Conservation (phyloP, 2,888 invertebrate species). For the Acanthopleura granulata region DNA sequence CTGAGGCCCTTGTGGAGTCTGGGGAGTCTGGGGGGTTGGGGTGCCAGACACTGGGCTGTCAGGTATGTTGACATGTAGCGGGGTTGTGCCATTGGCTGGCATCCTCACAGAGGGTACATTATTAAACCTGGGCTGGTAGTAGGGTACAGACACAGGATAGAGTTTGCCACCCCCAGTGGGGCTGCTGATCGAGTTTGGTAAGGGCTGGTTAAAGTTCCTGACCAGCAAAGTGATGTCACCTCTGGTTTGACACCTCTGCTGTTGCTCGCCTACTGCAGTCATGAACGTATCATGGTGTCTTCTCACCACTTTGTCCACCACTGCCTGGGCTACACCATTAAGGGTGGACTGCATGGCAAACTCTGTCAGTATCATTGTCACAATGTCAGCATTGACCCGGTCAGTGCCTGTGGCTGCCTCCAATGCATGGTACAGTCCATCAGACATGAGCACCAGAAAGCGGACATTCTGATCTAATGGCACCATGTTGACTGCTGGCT, state of each 20-base stretch:
- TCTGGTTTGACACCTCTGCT: slow-evolving; percentile 73
- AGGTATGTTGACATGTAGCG: slow-evolving; percentile 14
- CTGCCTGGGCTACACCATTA: slow-evolving; percentile 86
- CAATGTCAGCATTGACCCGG: slow-evolving; percentile 74
- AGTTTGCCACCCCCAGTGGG: slow-evolving; percentile 49
- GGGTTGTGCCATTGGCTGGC: not conserved
- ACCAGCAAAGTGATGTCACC: slow-evolving; percentile 89
- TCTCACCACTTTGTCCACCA: slow-evolving; percentile 86
- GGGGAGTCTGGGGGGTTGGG: slow-evolving; percentile 20
- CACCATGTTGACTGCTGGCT: slow-evolving; percentile 84
- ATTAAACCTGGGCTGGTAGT: not conserved
- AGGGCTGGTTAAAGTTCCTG: slow-evolving; percentile 85
- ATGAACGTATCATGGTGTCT: slow-evolving; percentile 85
- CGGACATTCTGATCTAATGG: slow-evolving; percentile 82
- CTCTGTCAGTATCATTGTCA: slow-evolving; percentile 63
- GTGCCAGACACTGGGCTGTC: slow-evolving; percentile 27
- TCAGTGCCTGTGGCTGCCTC: slow-evolving; percentile 84
- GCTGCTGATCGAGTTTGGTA: slow-evolving; percentile 76
- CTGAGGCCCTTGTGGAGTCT: slow-evolving; percentile 9
- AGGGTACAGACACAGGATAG: slow-evolving; percentile 17
- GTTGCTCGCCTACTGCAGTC: slow-evolving; percentile 61
- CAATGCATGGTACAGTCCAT: slow-evolving; percentile 86
- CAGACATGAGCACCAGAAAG: slow-evolving; percentile 87
- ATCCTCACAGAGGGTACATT: slow-evolving; percentile 13
- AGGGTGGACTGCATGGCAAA: slow-evolving; percentile 85